Percentiles rank a stretch among this genome's conserved stretches.
Evolutionary conservation across 2,888 invertebrate genomes (phyloP).

Genomic region (Lysandra coridon): DNA sequence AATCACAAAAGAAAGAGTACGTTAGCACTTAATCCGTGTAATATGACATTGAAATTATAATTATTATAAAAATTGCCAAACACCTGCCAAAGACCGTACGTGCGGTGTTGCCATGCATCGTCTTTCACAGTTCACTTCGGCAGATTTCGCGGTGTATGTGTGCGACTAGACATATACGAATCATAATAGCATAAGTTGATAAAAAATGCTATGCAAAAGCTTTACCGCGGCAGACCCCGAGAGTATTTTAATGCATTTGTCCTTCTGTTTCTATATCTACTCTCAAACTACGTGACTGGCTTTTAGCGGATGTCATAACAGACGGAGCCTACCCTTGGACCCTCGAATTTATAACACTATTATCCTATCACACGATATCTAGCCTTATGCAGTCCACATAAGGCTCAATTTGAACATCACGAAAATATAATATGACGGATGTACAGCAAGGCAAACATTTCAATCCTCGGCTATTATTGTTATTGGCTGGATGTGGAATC

Average conservation of each 20-base stretch:
- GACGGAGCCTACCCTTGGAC: constrained; percentile 22
- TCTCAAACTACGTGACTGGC: not conserved
- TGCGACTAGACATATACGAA: too few species aligned
- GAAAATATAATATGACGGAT: constrained; percentile 6
- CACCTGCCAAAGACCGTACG: too few species aligned
- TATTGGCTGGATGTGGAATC: constrained; percentile 14
- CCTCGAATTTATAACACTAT: constrained; percentile 22
- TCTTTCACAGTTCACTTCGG: too few species aligned
- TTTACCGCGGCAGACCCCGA: too few species aligned
- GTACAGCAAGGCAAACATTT: constrained; percentile 18
- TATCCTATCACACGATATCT: not conserved
- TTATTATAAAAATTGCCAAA: too few species aligned
- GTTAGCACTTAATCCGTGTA: too few species aligned
- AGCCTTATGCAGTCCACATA: not conserved
- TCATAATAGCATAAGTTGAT: too few species aligned
- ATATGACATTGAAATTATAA: too few species aligned
- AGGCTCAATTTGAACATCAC: not conserved
- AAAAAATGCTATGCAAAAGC: too few species aligned
- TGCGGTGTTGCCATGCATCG: too few species aligned
- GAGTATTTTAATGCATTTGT: not conserved
- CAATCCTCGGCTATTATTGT: constrained; percentile 22
- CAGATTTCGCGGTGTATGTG: too few species aligned
- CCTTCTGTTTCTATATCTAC: not conserved
- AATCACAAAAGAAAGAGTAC: too few species aligned
- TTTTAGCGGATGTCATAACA: constrained; percentile 22